Evolutionary conservation across 1,140 invertebrate genomes (phyloP), one percentile per base, ranked within the genome.

Genomic region (Dendroctonus valens): DNA sequence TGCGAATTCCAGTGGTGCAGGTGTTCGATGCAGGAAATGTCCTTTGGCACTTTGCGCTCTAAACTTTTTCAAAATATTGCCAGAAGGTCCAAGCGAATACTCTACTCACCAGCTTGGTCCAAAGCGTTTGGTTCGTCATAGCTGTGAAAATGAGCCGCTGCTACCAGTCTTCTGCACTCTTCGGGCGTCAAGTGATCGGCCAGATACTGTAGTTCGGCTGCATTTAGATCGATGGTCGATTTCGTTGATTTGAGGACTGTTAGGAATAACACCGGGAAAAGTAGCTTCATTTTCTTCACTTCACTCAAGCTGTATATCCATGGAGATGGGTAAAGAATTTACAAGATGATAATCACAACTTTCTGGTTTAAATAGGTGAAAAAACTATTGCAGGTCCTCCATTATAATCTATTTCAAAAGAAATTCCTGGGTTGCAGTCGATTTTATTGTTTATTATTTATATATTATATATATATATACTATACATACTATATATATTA

Each of bases 1-100:
- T 77, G 75, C 42, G 76, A 78, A 42, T 84, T 86, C 85, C 85
- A 87, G 59, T 84, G 79, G 0, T 84, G 41, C 0, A 88, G 75
- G 38, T 84, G 79, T 37, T 80, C 73, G 4, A 85, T 66, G 69
- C 86, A 88, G 5, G 82, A 69, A 3, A 81, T 72, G 38, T 82
- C 79, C 69, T 81, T 77, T 39, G 81, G 74, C 12, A 85, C 68
- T 63, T 78, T 80, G 40, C 78, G 72, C 69, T 81, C 81, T 82
- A 63, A 51, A 63, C 42, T 11, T 46, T 14, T 12, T n/a, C 15
- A 55, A 9, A n/a, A 48, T 14, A 48, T 11, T 48, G 46, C 44
- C 8, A 6, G 0, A 8, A 48, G 5, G 5, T 14, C 5, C 14
- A 48, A 5, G 7, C 46, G 14, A 8, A 11, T 48, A 48, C 12